phyloP scores from a whole-genome alignment of 2,113 vertebrate genomes.

The Xiphophorus maculatus region DNA sequence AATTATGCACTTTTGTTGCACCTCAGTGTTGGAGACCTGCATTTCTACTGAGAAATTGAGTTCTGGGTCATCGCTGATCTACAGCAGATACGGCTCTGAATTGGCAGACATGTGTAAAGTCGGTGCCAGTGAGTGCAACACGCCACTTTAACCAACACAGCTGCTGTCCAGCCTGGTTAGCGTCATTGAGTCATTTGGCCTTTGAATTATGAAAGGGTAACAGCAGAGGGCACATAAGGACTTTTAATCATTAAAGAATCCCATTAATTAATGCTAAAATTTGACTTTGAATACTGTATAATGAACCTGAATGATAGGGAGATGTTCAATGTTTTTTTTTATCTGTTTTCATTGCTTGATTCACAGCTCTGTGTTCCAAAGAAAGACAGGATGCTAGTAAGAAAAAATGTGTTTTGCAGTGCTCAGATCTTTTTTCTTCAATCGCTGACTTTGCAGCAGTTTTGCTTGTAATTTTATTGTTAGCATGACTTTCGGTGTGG shows the following conservation, averaged over 20 bases:
- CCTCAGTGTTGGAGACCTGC: not conserved
- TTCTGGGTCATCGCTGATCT: not conserved
- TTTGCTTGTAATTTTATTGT: slow-evolving; percentile 32
- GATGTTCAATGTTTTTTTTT: slow-evolving; percentile 3
- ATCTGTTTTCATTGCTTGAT: slow-evolving; percentile 30
- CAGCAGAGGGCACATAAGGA: not conserved
- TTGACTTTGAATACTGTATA: not conserved
- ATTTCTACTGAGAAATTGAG: not conserved
- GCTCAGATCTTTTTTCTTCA: slow-evolving; percentile 9
- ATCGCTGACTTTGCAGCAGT: slow-evolving; percentile 8
- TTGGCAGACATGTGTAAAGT: not conserved
- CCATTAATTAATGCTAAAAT: not conserved
- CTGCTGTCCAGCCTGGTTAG: not conserved
- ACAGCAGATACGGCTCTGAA: not conserved
- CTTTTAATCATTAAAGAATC: not conserved
- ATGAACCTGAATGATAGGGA: not conserved
- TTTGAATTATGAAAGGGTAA: not conserved
- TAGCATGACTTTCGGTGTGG: slow-evolving; percentile 2
- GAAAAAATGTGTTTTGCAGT: slow-evolving; percentile 74
- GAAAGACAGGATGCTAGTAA: slow-evolving; percentile 96
- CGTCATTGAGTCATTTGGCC: not conserved
- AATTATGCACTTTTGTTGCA: not conserved
- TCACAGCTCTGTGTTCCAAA: slow-evolving; percentile 91
- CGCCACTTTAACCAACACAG: too few relatives aligned
- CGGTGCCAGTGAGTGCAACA: not conserved